A percentile compares a stretch with the other conserved stretches of the same genome.
These are phyloP conservation scores for Ypsolopha sequella DNA, from an alignment of 2,888 invertebrate species.

Conservation along the genomic window DNA sequence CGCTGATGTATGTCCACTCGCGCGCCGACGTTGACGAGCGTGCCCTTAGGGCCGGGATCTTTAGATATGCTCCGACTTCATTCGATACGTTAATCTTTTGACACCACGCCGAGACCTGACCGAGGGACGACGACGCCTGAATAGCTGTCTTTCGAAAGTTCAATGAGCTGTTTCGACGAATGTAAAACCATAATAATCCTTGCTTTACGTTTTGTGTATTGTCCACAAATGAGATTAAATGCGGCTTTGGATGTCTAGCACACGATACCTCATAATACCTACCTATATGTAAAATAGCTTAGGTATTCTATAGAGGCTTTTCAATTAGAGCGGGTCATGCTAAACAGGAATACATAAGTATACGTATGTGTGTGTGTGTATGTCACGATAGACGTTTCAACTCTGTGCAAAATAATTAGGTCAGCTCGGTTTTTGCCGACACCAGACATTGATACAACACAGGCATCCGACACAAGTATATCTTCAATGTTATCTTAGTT, in stretches of 20 bases:
- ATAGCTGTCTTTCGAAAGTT: not conserved
- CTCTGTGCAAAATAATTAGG: constrained; percentile 3
- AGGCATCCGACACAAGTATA: too few species aligned
- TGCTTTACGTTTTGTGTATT: too few species aligned
- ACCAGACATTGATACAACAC: not conserved
- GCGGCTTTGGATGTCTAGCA: too few species aligned
- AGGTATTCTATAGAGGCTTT: too few species aligned
- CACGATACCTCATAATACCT: too few species aligned
- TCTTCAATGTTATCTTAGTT: too few species aligned
- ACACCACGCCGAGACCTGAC: not conserved
- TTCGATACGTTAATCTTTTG: constrained; percentile 23
- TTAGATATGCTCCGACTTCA: constrained; percentile 42
- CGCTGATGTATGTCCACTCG: constrained; percentile 45
- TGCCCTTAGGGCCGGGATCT: constrained; percentile 27
- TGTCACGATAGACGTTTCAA: not conserved
- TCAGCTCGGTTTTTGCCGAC: not conserved
- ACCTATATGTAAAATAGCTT: too few species aligned
- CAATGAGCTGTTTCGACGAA: too few species aligned
- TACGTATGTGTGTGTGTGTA: not conserved
- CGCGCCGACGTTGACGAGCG: constrained; percentile 19
- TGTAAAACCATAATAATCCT: too few species aligned
- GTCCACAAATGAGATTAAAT: too few species aligned
- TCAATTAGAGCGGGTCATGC: not conserved
- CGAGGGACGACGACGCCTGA: not conserved
- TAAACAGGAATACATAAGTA: not conserved